Base-by-base conservation (phyloP, 2,888 invertebrate genomes). In the Xylota segnis region DNA sequence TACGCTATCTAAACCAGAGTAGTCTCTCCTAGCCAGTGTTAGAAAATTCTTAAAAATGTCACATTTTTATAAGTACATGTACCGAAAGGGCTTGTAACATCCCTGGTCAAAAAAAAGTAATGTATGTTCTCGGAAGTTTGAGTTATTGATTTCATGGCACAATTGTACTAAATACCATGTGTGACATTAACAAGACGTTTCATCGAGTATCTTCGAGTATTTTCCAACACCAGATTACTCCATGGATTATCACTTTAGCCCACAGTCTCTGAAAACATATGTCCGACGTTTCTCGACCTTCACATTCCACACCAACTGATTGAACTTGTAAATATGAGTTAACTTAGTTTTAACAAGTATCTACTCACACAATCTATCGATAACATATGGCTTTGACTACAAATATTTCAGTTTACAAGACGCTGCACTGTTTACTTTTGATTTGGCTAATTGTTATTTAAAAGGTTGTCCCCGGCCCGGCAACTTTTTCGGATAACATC, bases 401-500 rank as follows among this genome's bases (percentile, higher is more conserved):
- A 40, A 54, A 56, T 68, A 29, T 68, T 43, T 56, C 32, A 43
- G 12, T 37, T 50, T 40, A 37, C 66, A 27, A 40, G 34, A 10
- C 43, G 10, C 27, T 5, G 14, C 7, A n/a, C 23, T n/a, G 18
- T 29, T 52, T 27, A 27, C 14, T 14, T 6, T 5, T 27, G 37
- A 23, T 14, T 65, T 27, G 12, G 68, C 45, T 70, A 70, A 70
- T 70, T 70, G 32, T 70, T 56, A n/a, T 18, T 70, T 43, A 32
- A 70, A 40, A 34, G 29, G 65, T 50, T 68, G 18, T 52, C 66
- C 27, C 14, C 23, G 10, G 47, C n/a, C 14, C 27, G 5, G 40
- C 66, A 52, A 16, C 9, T 37, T 27, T 68, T 68, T 68, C 54
- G 66, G 66, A 3, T 27, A 68, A 12, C 16, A 14, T 32, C 27